Evolutionary conservation across 1,140 invertebrate species (phyloP), one percentile per base, ranked within the genome.

Genomic region (Scaptomyza montana): DNA sequence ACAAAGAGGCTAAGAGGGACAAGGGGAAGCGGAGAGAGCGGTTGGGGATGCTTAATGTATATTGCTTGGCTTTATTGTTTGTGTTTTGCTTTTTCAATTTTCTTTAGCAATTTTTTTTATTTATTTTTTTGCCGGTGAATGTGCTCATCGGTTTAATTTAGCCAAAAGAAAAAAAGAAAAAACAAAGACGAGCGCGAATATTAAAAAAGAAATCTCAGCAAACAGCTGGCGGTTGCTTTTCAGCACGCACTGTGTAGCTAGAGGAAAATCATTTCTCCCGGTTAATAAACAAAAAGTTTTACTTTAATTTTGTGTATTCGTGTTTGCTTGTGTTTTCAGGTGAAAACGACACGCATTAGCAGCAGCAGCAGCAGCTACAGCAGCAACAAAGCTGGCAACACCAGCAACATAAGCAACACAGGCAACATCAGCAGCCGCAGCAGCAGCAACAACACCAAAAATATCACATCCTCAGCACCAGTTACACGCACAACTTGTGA

Each of bases 401-500:
- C 67, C 50, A 77, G 69, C 46, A 78, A 12, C 61, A 51, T 16
- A 50, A 72, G 5, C n/a, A 72, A 2, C 47, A 72, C 0, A 25
- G 33, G 33, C 30, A 33, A 33, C 53, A 90, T 16, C 16, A 16
- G 16, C 16, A 16, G 16, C 16, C 16, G 69, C 55, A 70, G 21
- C 47, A 91, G 65, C 80, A 80, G 10, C 57, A 63, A 45, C 51
- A 84, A 71, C 70, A 81, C 68, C 21, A 89, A 68, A 59, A 79
- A 62, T 61, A 51, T 4, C 16, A 75, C 65, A 68, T 92, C 90
- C 85, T 91, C 91, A 79, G 80, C 92, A 84, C 92, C 92, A 81
- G 92, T 91, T 91, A 79, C 91, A 51, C 74, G 74, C 41, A 91
- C 92, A 90, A 93, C 93, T 86, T 87, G 94, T 86, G 95, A 95